Percentiles rank a stretch among this genome's conserved stretches.
Conservation (phyloP, 2,888 invertebrate genomes). For the Amiota mariae region DNA sequence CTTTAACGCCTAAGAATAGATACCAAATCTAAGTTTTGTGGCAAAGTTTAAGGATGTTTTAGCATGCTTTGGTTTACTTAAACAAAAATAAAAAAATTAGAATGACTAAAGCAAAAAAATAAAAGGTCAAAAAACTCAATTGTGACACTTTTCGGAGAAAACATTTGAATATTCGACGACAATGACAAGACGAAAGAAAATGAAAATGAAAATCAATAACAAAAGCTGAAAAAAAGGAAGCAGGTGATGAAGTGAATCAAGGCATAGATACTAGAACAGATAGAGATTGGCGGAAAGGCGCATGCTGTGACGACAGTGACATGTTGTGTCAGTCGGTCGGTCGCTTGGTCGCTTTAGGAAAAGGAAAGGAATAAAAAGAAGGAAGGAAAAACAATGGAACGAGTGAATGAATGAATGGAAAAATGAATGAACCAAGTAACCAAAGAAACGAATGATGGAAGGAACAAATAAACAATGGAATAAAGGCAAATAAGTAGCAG, state of each 20-base stretch:
- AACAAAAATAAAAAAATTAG: too few species aligned
- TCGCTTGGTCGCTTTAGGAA: background rate
- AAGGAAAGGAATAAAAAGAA: background rate
- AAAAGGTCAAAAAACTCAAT: constrained; percentile 15
- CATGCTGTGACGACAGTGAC: background rate
- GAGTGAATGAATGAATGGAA: too few species aligned
- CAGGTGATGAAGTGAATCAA: background rate
- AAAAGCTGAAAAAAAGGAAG: background rate
- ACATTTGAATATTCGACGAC: background rate
- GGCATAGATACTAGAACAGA: too few species aligned
- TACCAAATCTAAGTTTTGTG: too few species aligned
- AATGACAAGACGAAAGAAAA: background rate
- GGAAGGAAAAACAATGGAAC: background rate
- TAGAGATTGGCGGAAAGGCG: background rate
- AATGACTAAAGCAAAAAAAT: background rate
- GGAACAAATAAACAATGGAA: too few species aligned
- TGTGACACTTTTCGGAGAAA: constrained; percentile 18
- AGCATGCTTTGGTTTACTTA: too few species aligned
- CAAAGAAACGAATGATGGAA: too few species aligned
- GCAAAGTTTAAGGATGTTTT: too few species aligned
- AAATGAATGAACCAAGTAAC: too few species aligned
- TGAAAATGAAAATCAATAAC: constrained; percentile 45
- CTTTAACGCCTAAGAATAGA: too few species aligned
- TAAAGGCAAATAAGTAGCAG: too few species aligned
- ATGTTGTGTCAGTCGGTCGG: constrained; percentile 2